Base-by-base conservation (phyloP, 2,797 vertebrate species). In the Phylloscopus collybita region DNA sequence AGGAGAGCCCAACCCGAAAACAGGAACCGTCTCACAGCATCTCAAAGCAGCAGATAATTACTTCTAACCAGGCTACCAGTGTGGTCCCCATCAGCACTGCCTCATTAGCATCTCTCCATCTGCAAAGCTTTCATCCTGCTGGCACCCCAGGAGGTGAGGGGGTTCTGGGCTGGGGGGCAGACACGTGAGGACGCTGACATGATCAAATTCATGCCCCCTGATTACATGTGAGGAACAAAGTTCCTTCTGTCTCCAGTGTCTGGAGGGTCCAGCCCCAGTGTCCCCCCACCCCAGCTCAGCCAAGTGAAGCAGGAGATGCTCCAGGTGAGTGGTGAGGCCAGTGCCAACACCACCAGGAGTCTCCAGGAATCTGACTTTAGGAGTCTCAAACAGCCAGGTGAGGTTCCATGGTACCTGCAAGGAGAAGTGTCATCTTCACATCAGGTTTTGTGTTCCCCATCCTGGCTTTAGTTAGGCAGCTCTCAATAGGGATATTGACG, bases 1-100 rank as follows among this genome's bases (percentile, higher is more conserved):
- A 91, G 74, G 85, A 96, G 94, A 86, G 16, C 44, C 59, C 66
- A 40, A 21, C 27, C 49, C 73, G 80, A 79, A 92, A 92, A 73
- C 56, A 86, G 49, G 14, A 90, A 70, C 0, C 5, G 54, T 80
- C 78, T 93, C 50, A 49, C 22, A 47, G 86, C 78, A 76, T 29
- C 74, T 88, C 51, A 84, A 80, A 51, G 1, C 66, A 75, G 30
- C 44, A 64, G 49, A 45, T 17, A 69, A 80, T 57, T 44, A 11
- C 56, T 71, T 61, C 38, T 50, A 60, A 53, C 20, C 44, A 66
- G 57, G 42, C 59, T 47, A 36, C 44, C 1, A 5, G 32, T 27
- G 49, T 8, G 34, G 47, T 51, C 30, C 61, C 65, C 13, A 0
- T 67, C 47, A 18, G 23, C 84, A 72, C 38, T 2, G 0, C 32